phyloP scores from a whole-genome alignment of 2,113 vertebrate species.

The Heteronetta atricapilla region DNA sequence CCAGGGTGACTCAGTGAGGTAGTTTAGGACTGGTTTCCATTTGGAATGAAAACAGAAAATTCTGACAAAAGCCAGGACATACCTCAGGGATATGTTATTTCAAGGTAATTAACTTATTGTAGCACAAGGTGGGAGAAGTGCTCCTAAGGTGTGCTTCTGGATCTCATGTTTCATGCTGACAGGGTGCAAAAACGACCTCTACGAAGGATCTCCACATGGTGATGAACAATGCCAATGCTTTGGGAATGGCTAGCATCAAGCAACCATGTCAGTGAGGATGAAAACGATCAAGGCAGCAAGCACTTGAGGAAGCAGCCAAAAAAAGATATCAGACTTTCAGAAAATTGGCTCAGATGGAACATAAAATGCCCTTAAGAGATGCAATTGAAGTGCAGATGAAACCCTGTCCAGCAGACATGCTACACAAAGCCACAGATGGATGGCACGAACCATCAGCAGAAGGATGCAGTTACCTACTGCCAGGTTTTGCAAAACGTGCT shows the following conservation, averaged over 20 bases:
- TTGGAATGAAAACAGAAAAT: not conserved
- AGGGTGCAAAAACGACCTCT: conserved; percentile 28
- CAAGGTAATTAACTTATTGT: conserved; percentile 1
- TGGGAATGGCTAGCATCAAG: not conserved
- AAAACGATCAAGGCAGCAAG: conserved; percentile 8
- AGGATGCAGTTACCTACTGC: conserved; percentile 14
- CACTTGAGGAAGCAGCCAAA: conserved; percentile 1
- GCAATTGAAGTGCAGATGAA: not conserved
- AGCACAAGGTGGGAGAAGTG: not conserved
- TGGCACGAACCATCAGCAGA: conserved; percentile 18
- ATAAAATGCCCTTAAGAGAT: conserved; percentile 25
- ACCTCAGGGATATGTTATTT: not conserved
- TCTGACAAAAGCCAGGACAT: not conserved
- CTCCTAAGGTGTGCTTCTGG: not conserved
- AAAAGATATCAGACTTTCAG: not conserved
- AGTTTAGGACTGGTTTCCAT: not conserved
- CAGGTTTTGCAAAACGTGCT: conserved; percentile 1
- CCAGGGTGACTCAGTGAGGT: not conserved
- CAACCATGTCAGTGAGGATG: not conserved
- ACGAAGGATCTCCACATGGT: not conserved
- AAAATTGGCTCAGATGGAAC: conserved; percentile 33
- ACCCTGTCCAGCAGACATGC: not conserved
- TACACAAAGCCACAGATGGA: conserved; percentile 17
- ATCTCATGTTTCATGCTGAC: not conserved
- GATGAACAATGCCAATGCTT: not conserved